Evolutionary conservation across 2,797 vertebrate genomes (phyloP).

Genomic region (Clarias platycephalus): DNA sequence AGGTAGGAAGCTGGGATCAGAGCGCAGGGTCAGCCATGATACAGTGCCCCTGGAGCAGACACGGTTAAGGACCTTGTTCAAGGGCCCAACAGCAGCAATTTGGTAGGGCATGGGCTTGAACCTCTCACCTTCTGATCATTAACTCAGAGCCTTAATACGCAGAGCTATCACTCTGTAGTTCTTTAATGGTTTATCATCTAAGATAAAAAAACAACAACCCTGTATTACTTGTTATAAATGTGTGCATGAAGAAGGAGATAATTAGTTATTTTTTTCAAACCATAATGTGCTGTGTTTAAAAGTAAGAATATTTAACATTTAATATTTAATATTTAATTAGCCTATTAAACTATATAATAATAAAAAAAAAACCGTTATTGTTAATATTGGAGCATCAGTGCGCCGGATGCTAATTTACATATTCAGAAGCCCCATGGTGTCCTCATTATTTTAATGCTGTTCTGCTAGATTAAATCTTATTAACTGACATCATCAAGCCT

Average conservation of each 20-base stretch:
- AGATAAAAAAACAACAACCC: background rate
- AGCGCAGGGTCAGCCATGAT: no score
- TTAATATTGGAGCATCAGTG: background rate
- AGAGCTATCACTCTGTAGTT: background rate
- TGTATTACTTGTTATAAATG: background rate
- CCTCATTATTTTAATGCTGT: background rate
- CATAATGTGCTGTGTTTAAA: slow-evolving; percentile 2
- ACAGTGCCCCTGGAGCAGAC: no score
- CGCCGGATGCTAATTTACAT: background rate
- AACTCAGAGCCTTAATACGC: no score
- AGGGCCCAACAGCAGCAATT: no score
- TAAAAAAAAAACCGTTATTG: background rate
- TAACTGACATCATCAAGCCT: background rate
- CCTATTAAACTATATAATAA: background rate
- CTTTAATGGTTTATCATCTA: background rate
- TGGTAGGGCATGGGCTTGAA: no score
- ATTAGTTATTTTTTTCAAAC: background rate
- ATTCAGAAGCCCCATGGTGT: background rate
- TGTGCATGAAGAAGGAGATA: background rate
- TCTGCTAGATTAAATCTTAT: background rate
- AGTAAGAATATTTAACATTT: background rate
- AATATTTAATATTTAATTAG: background rate
- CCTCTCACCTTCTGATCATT: no score
- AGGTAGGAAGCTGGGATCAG: no score
- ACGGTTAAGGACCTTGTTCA: no score